Base-by-base conservation (phyloP, 2,888 invertebrate species). In the Melipona bicolor region DNA sequence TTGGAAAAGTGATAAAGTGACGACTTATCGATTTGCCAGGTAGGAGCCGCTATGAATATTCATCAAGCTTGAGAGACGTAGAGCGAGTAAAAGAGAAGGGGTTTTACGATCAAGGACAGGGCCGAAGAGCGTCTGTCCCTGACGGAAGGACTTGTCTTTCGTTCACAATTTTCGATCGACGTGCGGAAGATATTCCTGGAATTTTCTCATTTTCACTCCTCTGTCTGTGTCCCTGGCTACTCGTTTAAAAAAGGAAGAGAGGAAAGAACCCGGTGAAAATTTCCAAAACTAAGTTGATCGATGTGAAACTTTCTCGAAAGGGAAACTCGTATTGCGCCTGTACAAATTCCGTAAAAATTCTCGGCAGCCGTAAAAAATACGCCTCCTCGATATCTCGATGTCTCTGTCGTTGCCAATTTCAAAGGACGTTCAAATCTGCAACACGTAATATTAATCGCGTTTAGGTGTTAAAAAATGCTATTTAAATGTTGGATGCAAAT, bases 11-110 rank as follows among this genome's bases (percentile, higher is more conserved):
- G 83, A 88, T 86, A 86, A 88, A 88, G 81, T 83, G 81, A 86
- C 85, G 88, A 84, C 72, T 83, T 84, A 83, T 88, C 88, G 84
- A 88, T 88, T 67, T 52, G 43, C 64, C 68, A 54, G 71, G 21
- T 64, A 27, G 71, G 24, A 43, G 13, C 61, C 36, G n/a, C 69
- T 69, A 88, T 88, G 87, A 86, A 88, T 88, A 88, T 88, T 81
- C 86, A 88, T 43, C 27, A 72, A 50, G 50, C 17, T 71, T 27
- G 68, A 77, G 71, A 67, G 11, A 15, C 17, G 15, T 1, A 17
- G 3, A 5, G n/a, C 4, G 17, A 27, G 4, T 11, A 32, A 43
- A 27, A 56, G 68, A 79, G 79, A 75, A 77, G 32, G 56, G 65
- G 49, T 24, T 49, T 52, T 13, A 27, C 64, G 52, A 61, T 27